Base-by-base conservation (phyloP, 2,113 vertebrate genomes). In the Pterocles burchelli region DNA sequence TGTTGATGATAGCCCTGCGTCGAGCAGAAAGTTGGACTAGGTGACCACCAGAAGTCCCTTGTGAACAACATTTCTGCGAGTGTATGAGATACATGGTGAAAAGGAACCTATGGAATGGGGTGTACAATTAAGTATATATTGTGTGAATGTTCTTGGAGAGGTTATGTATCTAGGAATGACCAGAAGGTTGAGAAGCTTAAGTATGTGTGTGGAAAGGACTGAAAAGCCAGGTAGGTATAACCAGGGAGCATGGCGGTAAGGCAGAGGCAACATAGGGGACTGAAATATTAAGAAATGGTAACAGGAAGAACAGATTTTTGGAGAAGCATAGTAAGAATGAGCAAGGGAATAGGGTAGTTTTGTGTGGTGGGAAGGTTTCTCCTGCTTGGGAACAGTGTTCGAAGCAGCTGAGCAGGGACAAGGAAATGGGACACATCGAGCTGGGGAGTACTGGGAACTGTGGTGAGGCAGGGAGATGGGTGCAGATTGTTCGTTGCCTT, bases 401-500 rank as follows among this genome's bases (percentile, higher is more conserved):
- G 38, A 80, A 77, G 46, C 49, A 68, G 13, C 19, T 25, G 34
- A 77, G 33, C 38, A 63, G 58, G 31, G 89, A 10, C n/a, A 49
- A 61, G 43, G 36, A n/a, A n/a, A 68, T 25, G 11, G 54, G 29
- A 73, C 24, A 63, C 17, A 34, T 4, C 0, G 0, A 48, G 46
- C 26, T 62, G 57, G 7, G 24, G 26, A 72, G 36, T 24, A 20
- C 48, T 49, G 13, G 57, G 21, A 79, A 9, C 41, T 66, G 24
- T 20, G 29, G 8, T 62, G n/a, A 17, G 21, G 8, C 49, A 48
- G 55, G 49, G 10, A 66, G 36, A n/a, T 12, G 43, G 71, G 22
- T 5, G 6, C 8, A 11, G 34, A 10, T 46, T 54, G 38, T 61
- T 61, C 6, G 19, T 34, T 84, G 43, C 11, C 2, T 52, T 65